phyloP scores from a whole-genome alignment of 1,140 invertebrate species.

The Protaetia brevitarsis region DNA sequence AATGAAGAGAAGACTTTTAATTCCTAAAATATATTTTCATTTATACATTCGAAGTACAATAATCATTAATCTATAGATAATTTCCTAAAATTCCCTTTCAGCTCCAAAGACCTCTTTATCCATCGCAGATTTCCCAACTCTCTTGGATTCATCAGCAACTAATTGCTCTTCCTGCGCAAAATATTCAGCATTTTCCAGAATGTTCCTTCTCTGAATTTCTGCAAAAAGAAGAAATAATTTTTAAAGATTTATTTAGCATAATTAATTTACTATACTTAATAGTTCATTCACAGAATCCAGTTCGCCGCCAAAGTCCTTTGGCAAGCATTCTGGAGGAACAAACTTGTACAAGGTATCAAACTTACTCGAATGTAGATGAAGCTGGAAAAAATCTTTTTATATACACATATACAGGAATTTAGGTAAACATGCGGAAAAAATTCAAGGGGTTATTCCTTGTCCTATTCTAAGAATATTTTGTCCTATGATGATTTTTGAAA shows the following conservation, averaged over 20 bases:
- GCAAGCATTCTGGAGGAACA: constrained; percentile 42
- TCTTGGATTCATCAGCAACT: constrained; percentile 55
- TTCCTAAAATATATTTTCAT: too few species aligned
- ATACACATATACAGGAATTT: not conserved
- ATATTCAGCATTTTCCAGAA: not conserved
- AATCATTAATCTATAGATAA: too few species aligned
- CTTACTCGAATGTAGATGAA: constrained; percentile 49
- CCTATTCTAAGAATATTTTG: too few species aligned
- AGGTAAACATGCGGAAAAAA: not conserved
- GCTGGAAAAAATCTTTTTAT: constrained; percentile 43
- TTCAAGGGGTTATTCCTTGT: too few species aligned
- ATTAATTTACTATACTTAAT: constrained; percentile 40
- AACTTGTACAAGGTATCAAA: constrained; percentile 39
- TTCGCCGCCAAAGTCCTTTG: constrained; percentile 56
- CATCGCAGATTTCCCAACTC: constrained; percentile 64
- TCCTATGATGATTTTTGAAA: too few species aligned
- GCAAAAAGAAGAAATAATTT: too few species aligned
- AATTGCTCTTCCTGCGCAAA: constrained; percentile 30
- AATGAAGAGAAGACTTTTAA: too few species aligned
- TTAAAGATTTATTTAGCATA: too few species aligned
- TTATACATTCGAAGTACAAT: too few species aligned
- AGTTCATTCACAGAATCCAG: constrained; percentile 45
- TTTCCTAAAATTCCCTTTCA: too few species aligned
- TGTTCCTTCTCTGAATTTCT: not conserved
- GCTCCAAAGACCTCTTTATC: too few species aligned